Evolutionary conservation across 2,113 vertebrate genomes (phyloP), one percentile per base, ranked within the genome.

Genomic region (Triplophysa siluroides): DNA sequence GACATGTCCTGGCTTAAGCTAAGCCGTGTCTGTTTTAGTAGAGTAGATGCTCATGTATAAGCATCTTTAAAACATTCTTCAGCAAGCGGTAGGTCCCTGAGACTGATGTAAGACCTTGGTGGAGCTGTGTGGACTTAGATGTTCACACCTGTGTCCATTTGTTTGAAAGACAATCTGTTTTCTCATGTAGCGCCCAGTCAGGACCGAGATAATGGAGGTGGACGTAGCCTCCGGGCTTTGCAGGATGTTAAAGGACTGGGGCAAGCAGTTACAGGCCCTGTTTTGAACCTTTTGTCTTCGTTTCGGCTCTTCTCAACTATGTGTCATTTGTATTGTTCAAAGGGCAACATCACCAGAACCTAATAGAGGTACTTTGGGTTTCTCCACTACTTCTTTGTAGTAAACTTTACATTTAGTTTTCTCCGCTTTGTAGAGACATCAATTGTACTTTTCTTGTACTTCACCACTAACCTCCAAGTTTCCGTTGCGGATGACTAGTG

Each of bases 181-280:
- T 84, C 47, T 78, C 64, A 76, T 70, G 62, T 73, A 84, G 67
- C 24, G 41, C 73, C 52, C 73, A 73, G 41, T 81, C 74, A 65
- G 45, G 60, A 43, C 43, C 19, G 29, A 73, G 63, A 67, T 56
- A 81, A 45, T 81, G 79, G 69, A 73, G 54, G 54, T 81, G 62
- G 75, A 66, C 64, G 16, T 66, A 76, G 72, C 79, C 79, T 69
- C 72, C 16, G 72, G 79, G 52, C 43, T 52, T 38, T 69, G 24
- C 64, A 69, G 56, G 74, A 58, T 68, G 68, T 78, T 56, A 18
- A 13, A 60, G 52, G 73, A 52, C 74, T 47, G 43, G 54, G 83
- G 78, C 80, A 76, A 84, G 79, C 71, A 75, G 76, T 68, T 81
- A 65, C 71, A 81, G 58, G 79, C 66, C 80, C 47, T 56, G 72